These are phyloP conservation scores for Cliona cf. orientalis DNA, from an alignment of 37 sponge, comb jelly and placozoan genomes.

Conservation along the genomic window DNA sequence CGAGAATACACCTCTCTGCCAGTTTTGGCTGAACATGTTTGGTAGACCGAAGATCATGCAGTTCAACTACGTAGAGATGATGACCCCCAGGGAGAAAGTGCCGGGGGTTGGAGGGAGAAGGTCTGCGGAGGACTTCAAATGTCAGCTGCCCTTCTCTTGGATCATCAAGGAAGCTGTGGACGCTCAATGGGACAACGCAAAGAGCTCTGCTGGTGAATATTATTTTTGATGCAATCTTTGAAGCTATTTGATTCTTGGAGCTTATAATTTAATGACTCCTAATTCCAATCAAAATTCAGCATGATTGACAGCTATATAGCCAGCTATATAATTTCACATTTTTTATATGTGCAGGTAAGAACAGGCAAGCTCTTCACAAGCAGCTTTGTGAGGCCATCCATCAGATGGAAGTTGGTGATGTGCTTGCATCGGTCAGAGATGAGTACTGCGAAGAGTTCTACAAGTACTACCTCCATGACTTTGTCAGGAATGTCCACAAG, in stretches of 20 bases:
- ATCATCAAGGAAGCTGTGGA: conserved; percentile 65
- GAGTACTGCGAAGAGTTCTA: conserved; percentile 31
- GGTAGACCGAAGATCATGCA: background rate
- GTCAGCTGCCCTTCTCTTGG: conserved; percentile 88
- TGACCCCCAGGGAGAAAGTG: background rate
- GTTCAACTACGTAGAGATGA: conserved; percentile 33
- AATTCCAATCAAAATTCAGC: too few species aligned
- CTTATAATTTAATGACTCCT: too few species aligned
- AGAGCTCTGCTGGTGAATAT: conserved; percentile 14
- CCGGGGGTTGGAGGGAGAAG: conserved; percentile 27
- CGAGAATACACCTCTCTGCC: conserved; percentile 10
- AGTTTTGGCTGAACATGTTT: conserved; percentile 68
- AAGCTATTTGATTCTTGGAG: too few species aligned
- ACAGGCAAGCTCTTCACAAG: conserved; percentile 19
- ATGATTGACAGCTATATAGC: background rate
- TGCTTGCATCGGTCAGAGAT: background rate
- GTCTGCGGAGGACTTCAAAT: conserved; percentile 25
- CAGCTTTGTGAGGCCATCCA: conserved; percentile 27
- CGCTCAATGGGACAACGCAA: conserved; percentile 22
- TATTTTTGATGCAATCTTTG: too few species aligned
- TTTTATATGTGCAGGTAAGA: too few species aligned
- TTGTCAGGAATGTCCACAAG: conserved; percentile 42
- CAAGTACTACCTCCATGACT: conserved; percentile 42
- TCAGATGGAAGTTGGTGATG: conserved; percentile 18
- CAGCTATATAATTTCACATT: background rate